These are phyloP conservation scores for Catharus bicknelli DNA, from an alignment of 2,113 vertebrate species.

Conservation along the genomic window DNA sequence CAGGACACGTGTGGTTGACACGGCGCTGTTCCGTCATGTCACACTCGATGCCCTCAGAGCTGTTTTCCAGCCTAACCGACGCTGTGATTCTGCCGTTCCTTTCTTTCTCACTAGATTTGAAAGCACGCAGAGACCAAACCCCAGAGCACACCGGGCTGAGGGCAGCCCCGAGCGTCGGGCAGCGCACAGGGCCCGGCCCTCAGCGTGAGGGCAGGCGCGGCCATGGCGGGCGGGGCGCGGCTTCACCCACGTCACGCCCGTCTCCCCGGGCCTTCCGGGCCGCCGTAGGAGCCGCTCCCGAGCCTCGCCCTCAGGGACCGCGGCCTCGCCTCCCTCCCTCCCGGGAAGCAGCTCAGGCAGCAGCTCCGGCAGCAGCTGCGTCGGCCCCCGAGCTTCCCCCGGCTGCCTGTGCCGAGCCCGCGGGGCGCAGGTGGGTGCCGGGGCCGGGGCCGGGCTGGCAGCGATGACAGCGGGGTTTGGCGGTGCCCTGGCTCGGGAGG, in stretches of 20 bases:
- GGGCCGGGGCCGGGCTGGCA: background rate
- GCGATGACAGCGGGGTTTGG: background rate
- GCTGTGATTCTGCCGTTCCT: background rate
- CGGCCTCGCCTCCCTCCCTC: background rate
- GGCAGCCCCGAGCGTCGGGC: accelerated
- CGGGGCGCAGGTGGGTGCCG: constrained; percentile 6
- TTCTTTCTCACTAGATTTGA: accelerated
- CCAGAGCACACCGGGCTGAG: accelerated
- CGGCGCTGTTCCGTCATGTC: accelerated
- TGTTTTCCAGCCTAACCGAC: background rate
- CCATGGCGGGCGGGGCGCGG: background rate
- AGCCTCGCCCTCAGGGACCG: background rate
- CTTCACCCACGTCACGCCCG: background rate
- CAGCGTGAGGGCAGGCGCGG: accelerated
- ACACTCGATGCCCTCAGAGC: background rate
- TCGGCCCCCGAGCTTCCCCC: background rate
- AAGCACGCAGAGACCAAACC: accelerated
- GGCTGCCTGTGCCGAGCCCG: background rate
- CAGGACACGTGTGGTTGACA: background rate
- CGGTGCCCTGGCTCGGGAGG: background rate
- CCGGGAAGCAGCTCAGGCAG: background rate
- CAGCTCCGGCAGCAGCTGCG: background rate
- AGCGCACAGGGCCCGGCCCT: accelerated
- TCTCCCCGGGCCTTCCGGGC: accelerated
- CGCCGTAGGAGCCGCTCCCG: background rate